Evolutionary conservation across 2,888 invertebrate genomes (phyloP).

Genomic region (Synanthedon myopaeformis): DNA sequence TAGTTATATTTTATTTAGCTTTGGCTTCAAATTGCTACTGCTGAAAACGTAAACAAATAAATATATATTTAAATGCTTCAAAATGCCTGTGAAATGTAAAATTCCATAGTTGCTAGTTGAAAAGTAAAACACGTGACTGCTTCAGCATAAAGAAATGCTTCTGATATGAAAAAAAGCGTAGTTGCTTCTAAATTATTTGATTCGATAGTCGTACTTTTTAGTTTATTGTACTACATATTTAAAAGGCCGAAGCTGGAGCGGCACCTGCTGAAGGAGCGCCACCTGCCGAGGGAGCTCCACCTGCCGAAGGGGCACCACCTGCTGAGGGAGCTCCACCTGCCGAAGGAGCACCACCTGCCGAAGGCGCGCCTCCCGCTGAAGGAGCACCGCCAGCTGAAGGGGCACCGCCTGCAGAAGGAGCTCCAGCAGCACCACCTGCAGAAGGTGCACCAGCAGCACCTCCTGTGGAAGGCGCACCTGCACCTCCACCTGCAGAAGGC

Average conservation of each 20-base stretch:
- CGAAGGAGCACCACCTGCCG: constrained; percentile 16
- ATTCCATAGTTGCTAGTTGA: too few species aligned
- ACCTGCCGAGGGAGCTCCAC: constrained; percentile 17
- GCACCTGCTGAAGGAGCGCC: constrained; percentile 15
- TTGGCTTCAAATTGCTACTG: too few species aligned
- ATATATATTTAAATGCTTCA: too few species aligned
- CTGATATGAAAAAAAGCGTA: too few species aligned
- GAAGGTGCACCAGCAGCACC: constrained; percentile 16
- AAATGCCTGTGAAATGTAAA: too few species aligned
- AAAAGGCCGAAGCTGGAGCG: background rate
- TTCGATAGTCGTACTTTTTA: too few species aligned
- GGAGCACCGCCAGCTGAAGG: constrained; percentile 27
- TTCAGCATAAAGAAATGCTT: too few species aligned
- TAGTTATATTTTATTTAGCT: too few species aligned
- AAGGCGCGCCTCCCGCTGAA: constrained; percentile 4
- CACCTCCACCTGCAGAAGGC: constrained; percentile 16
- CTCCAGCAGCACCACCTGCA: constrained; percentile 16
- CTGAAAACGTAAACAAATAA: too few species aligned
- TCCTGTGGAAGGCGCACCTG: constrained; percentile 24
- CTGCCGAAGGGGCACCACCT: constrained; percentile 21
- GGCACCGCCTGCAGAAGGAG: constrained; percentile 27
- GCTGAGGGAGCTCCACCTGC: constrained; percentile 32
- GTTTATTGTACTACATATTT: too few species aligned
- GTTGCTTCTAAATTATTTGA: too few species aligned
- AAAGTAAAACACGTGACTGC: too few species aligned